Base-by-base conservation (phyloP, 2,888 invertebrate species). In the Drosophila niveifrons region DNA sequence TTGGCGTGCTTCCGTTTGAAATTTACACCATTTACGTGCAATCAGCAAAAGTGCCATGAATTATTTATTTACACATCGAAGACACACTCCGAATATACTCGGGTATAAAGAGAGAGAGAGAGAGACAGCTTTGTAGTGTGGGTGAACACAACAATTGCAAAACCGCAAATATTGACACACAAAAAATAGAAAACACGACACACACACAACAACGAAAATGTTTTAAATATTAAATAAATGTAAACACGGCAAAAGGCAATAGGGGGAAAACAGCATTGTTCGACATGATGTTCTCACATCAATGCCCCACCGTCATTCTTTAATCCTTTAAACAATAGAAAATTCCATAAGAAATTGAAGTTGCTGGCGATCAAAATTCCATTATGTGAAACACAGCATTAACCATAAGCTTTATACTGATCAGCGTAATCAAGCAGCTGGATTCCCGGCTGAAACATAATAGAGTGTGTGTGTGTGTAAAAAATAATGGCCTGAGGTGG, bases 21-120 rank as follows among this genome's bases (percentile, higher is more conserved):
- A 84, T 87, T 87, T 84, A 79, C 88, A 69, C 82, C 82, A 68
- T 82, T 82, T 84, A 82, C 85, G 88, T 88, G 86, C 88, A 84
- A 84, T 84, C 83, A 86, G 81, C 75, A 80, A 80, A 80, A 84
- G 83, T 84, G 83, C 73, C 71, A 74, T 84, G 86, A 74, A 84
- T 84, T 85, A 88, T 88, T 86, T 72, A 84, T 73, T 48, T 41
- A 62, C 67, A 71, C 55, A 78, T 72, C 44, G 72, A 72, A 61
- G 59, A 76, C 62, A 62, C 50, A 55, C 46, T 36, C 46, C 11
- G 47, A 46, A 56, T 46, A 56, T 46, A 43, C 48, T 29, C 7
- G 17, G 23, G 56, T n/a, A 53, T 15, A 23, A 39, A 48, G 11
- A 47, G 47, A 48, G 11, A 47, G 51, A 36, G 52, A 3, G 11